Base-by-base conservation (phyloP, 1,140 invertebrate genomes). In the Bombus breviceps region DNA sequence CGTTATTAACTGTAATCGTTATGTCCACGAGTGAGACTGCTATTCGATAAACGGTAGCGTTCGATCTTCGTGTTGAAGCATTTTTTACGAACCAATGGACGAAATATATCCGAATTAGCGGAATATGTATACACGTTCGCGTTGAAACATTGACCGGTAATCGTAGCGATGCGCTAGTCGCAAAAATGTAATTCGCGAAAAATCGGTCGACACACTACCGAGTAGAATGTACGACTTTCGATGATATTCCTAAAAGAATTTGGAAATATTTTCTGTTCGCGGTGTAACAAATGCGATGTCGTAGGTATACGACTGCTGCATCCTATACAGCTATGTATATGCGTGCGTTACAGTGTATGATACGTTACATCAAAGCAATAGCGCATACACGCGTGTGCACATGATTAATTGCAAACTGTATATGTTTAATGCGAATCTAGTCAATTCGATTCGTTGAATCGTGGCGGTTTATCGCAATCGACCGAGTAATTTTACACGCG, bases 391-490 rank as follows among this genome's bases (percentile, higher is more conserved):
- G 68, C 83, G 76, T 53, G 76, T 79, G 43, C 66, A 62, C 68
- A 72, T 78, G 68, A 80, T 73, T 80, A 62, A 72, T 80, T 62
- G 66, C 57, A 71, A 85, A 37, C 34, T 72, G 41, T 85, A 72
- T 72, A 80, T 72, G 83, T 80, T 85, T 80, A 72, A 80, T 62
- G 83, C 83, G 83, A 80, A 80, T 85, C 83, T 85, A 85, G 83
- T 85, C 83, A 85, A 80, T 85, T 72, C 83, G 83, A 85, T 85
- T 85, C 83, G 83, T 85, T 85, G 83, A 85, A 80, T 85, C 83
- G 77, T 85, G 69, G 76, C 83, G 43, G 53, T 72, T 85, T 79
- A 72, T 72, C 68, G 76, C 83, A 71, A 85, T 80, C 77, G 69
- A 69, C 83, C 83, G 83, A 64, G 68, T 43, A 72, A 72, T 80